Evolutionary conservation across 2,888 invertebrate species (phyloP), one percentile per base, ranked within the genome.

Genomic region (Drosophila paucipuncta): DNA sequence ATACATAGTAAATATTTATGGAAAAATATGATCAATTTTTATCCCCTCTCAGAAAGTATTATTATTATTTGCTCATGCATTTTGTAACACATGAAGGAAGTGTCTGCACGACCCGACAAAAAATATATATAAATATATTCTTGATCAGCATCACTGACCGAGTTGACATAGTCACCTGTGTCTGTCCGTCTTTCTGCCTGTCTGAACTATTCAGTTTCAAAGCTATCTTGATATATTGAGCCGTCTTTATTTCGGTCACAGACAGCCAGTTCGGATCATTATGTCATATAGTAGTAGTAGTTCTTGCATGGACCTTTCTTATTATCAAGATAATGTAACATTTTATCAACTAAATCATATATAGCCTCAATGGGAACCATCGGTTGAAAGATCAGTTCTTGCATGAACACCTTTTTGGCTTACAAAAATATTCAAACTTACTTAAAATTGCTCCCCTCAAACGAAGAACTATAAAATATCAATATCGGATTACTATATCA

Each of bases 91-190:
- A 4, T 10, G 0, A 41, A 41, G n/a, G 2, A 41, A n/a, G 2
- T 0, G n/a, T 41, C n/a, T n/a, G 0, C n/a, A 10, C n/a, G 10
- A n/a, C 0, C 9, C n/a, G 0, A 1, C 0, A 4, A 41, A n/a
- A 5, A 11, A 22, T 11, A 11, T n/a, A 9, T 41, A 5, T 11
- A 11, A 11, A 0, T 43, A 11, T 11, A 43, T 43, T 22, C 2
- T 43, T 22, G 2, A 43, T 22, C 39, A 39, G 18, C 37, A 18
- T 39, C 35, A 35, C 16, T 16, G 16, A 35, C 35, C 13, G 16
- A 35, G 2, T 16, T 5, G 16, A 16, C 1, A 2, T 18, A 11
- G 43, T 22, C 2, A 5, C 22, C 5, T 22, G 11, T 22, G n/a
- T 11, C 10, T 4, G 10, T 4, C n/a, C 10, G 10, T 4, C n/a